Evolutionary conservation across 2,888 invertebrate species (phyloP), one percentile per base, ranked within the genome.

Genomic region (Abrostola triplasia): DNA sequence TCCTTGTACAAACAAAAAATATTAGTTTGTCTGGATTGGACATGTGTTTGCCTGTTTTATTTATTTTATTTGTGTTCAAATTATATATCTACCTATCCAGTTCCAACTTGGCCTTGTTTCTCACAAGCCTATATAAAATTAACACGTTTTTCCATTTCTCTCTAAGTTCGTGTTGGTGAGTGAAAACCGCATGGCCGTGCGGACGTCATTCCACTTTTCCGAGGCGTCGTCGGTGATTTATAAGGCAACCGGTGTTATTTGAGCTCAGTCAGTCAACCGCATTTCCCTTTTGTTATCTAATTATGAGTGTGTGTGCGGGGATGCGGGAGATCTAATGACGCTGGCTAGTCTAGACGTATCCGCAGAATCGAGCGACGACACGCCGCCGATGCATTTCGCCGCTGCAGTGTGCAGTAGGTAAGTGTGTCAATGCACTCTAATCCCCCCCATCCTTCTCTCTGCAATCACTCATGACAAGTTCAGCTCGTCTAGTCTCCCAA

Each of bases 191-290:
- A 88, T 89, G 88, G 89, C 83, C 85, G 86, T 81, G 88, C 90
- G 92, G 90, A 92, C 93, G 92, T 93, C 93, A 94, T 92, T 93
- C 94, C 92, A 94, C 94, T 94, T 94, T 94, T 93, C 92, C 91
- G 88, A 91, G 85, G 89, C 89, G 87, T 91, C 89, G 90, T 91
- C 88, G 89, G 89, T 90, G 90, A 88, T 89, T 89, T 85, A 88
- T 84, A 88, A 88, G 80, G 70, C 77, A 79, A 79, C 93, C 87
- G 88, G 55, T 70, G 48, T 87, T 81, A 64, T 68, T 64, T 77
- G 92, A 88, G 67, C 92, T 86, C 67, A 58, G 71, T 76, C 74
- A 77, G 76, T 83, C 61, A 79, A 73, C 79, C 72, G 62, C 67
- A 65, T 76, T 68, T 67, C 81, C 77, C 81, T 75, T 79, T 72